Percentiles rank a stretch among this genome's conserved stretches.
phyloP scores from a whole-genome alignment of 2,888 invertebrate genomes.

The Pachycephus smyrnensis region DNA sequence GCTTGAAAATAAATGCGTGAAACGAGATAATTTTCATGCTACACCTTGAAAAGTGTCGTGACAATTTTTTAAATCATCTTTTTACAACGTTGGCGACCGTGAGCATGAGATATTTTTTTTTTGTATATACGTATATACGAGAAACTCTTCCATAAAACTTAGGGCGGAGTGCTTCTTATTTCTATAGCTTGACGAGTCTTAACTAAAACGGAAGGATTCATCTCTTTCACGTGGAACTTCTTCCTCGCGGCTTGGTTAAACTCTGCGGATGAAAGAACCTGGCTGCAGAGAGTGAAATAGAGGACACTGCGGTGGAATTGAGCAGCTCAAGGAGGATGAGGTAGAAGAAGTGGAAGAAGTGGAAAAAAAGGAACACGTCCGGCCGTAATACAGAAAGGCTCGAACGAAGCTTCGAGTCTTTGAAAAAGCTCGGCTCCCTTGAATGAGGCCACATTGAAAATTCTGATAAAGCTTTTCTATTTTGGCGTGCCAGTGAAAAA shows the following conservation, averaged over 20 bases:
- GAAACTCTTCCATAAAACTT: neutral
- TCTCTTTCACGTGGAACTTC: neutral
- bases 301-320: conserved; percentile 3
- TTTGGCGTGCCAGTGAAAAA: neutral
- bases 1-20: too few species aligned
- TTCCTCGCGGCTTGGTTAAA: neutral
- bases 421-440: neutral
- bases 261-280: neutral
- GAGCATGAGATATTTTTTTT: neutral
- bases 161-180: neutral
- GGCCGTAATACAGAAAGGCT: neutral
- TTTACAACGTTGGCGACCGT: neutral
- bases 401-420: neutral
- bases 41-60: neutral
- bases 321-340: neutral
- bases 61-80: neutral
- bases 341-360: neutral
- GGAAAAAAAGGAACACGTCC: neutral
- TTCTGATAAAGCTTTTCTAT: neutral
- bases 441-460: neutral
- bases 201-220: neutral
- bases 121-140: neutral
- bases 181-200: neutral
- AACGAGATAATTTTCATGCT: neutral
- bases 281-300: neutral